Evolutionary conservation across 2,888 invertebrate genomes (phyloP).

Genomic region (Brachyptera risi): DNA sequence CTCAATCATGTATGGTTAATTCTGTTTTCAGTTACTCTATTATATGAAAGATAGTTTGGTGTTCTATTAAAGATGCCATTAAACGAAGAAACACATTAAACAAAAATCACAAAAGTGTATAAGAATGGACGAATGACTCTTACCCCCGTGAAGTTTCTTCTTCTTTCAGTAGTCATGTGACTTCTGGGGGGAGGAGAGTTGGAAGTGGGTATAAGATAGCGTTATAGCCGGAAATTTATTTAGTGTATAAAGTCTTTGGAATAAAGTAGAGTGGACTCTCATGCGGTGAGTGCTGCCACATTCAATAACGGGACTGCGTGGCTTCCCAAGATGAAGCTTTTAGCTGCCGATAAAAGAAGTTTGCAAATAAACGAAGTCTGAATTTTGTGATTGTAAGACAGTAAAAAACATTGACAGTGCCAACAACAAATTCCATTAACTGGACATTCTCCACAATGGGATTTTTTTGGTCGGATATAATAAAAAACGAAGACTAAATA

Average conservation of each 20-base stretch:
- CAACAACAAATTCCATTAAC: conserved; percentile 17
- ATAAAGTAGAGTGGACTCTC: conserved; percentile 25
- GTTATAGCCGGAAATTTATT: conserved; percentile 29
- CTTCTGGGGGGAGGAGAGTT: not conserved
- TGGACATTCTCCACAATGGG: no score
- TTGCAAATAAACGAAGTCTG: not conserved
- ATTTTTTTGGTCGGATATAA: no score
- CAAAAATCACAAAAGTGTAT: not conserved
- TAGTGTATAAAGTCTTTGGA: conserved; percentile 24
- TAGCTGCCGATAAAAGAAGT: conserved; percentile 18
- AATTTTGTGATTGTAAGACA: not conserved
- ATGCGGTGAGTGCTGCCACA: conserved; percentile 24
- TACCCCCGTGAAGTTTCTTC: conserved; percentile 5
- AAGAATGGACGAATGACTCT: not conserved
- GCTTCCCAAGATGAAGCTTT: conserved; percentile 17
- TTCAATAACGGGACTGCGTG: conserved; percentile 22
- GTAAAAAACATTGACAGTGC: conserved; percentile 4
- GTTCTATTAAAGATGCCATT: conserved; percentile 13
- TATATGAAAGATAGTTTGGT: no score
- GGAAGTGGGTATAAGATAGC: no score
- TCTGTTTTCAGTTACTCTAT: no score
- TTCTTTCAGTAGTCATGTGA: conserved; percentile 4
- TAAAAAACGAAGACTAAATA: no score
- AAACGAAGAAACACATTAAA: conserved; percentile 3
- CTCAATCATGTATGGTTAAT: no score